A percentile compares a stretch with the other conserved stretches of the same genome.
These are phyloP conservation scores for Miniopterus natalensis DNA, from an alignment of 2,113 vertebrate genomes.

Conservation along the genomic window DNA sequence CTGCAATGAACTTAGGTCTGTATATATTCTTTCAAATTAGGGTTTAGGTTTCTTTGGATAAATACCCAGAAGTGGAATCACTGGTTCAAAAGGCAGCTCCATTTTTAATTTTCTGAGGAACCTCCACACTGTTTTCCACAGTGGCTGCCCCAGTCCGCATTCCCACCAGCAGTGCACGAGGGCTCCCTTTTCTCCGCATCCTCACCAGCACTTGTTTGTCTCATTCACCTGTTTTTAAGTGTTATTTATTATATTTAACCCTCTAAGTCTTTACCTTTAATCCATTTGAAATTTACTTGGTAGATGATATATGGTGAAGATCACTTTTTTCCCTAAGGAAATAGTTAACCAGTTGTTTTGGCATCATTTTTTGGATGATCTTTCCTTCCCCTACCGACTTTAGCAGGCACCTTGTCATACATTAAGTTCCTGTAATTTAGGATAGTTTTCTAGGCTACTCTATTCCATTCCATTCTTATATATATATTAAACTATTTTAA, in stretches of 20 bases:
- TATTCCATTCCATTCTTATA: background rate
- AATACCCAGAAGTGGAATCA: no score
- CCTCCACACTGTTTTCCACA: no score
- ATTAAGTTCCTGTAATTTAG: background rate
- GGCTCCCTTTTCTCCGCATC: background rate
- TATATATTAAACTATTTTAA: background rate
- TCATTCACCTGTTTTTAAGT: background rate
- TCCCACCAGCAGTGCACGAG: no score
- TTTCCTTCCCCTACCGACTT: background rate
- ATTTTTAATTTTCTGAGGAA: no score
- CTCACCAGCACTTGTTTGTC: background rate
- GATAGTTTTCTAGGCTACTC: background rate
- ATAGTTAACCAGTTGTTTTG: background rate
- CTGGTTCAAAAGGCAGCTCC: no score
- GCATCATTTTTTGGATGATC: background rate
- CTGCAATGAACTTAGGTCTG: no score
- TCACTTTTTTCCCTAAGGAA: background rate
- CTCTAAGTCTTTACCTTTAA: background rate
- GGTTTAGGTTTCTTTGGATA: no score
- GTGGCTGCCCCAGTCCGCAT: no score
- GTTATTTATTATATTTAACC: slow-evolving; percentile 14
- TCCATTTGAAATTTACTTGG: background rate
- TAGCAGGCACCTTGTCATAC: background rate
- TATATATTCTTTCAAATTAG: no score
- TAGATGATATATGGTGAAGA: background rate